These are phyloP conservation scores for Mylabris phalerata DNA, from an alignment of 1,140 invertebrate genomes.

Conservation along the genomic window DNA sequence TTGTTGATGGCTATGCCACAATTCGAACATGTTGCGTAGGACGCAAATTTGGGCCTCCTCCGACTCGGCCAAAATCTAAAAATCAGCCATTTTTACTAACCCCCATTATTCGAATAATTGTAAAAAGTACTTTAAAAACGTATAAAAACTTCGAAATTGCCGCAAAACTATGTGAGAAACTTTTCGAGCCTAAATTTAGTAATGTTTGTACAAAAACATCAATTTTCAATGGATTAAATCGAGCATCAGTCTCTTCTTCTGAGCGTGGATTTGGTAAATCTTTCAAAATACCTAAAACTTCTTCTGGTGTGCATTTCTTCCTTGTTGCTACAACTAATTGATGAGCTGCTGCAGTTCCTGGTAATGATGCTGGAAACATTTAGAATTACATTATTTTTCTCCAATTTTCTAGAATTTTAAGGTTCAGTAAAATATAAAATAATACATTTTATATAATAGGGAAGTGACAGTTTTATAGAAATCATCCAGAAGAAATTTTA, in stretches of 20 bases:
- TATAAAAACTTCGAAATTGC: conserved; percentile 95
- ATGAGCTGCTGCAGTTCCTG: conserved; percentile 76
- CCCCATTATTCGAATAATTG: not conserved
- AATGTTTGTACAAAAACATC: conserved; percentile 95
- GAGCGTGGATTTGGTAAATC: conserved; percentile 72
- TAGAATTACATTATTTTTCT: conserved; percentile 3
- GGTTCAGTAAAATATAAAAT: too few species aligned
- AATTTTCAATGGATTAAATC: conserved; percentile 87
- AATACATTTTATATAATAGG: too few species aligned
- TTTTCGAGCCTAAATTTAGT: conserved; percentile 89
- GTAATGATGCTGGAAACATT: conserved; percentile 59
- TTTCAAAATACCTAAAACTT: conserved; percentile 82
- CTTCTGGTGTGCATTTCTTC: conserved; percentile 82
- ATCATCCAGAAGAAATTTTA: too few species aligned
- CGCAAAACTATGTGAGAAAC: conserved; percentile 96
- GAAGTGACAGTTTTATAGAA: too few species aligned
- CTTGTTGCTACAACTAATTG: conserved; percentile 79
- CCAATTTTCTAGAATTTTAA: too few species aligned
- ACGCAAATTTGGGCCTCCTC: conserved; percentile 96
- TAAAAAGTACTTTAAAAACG: conserved; percentile 70
- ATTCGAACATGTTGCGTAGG: conserved; percentile 84
- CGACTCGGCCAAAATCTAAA: conserved; percentile 71
- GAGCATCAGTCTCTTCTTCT: conserved; percentile 59
- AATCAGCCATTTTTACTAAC: not conserved
- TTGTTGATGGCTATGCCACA: conserved; percentile 93